These are phyloP conservation scores for Hemiprocne comata DNA, from an alignment of 2,113 vertebrate genomes.

Conservation along the genomic window DNA sequence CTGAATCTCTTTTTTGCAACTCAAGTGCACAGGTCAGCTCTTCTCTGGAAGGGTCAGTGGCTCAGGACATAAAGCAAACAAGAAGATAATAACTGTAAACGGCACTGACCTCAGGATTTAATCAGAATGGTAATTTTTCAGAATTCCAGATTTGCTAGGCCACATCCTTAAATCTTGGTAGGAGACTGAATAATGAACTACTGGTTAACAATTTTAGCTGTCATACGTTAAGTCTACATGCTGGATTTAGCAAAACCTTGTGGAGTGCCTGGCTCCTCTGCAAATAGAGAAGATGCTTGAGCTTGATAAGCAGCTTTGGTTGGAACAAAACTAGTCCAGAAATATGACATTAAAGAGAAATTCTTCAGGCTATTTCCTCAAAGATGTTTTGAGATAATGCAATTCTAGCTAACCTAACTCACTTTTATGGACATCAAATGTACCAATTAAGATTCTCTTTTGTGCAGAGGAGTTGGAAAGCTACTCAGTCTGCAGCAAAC, in stretches of 20 bases:
- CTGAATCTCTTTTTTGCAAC: not conserved
- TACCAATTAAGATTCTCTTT: not conserved
- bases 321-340: not conserved
- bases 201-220: not conserved
- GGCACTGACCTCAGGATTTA: not conserved
- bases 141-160: not conserved
- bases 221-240: accelerated
- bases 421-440: not conserved
- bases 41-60: not conserved
- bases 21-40: not conserved
- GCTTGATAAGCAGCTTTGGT: not conserved
- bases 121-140: not conserved
- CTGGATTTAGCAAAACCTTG: not conserved
- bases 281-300: not conserved
- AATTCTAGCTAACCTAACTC: not conserved
- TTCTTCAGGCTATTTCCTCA: not conserved
- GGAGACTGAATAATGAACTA: not conserved
- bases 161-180: not conserved
- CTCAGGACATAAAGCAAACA: not conserved
- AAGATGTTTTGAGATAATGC: not conserved
- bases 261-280: not conserved
- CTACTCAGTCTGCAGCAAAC: not conserved
- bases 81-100: not conserved
- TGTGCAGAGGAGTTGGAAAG: not conserved
- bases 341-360: not conserved